These are phyloP conservation scores for Cygnus atratus DNA, from an alignment of 2,113 vertebrate species.

Conservation along the genomic window DNA sequence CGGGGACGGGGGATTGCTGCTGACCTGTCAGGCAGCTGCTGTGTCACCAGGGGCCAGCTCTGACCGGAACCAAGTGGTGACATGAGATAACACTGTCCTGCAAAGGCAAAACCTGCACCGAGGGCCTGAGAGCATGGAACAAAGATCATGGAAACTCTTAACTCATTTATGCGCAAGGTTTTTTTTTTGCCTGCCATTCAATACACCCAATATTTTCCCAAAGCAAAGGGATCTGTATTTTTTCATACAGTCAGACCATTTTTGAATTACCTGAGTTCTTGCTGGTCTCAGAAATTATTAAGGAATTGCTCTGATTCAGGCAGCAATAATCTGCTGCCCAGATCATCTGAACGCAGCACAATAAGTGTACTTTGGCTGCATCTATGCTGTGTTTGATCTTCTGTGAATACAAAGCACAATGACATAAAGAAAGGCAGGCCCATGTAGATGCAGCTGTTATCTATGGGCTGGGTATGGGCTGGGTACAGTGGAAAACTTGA, in stretches of 20 bases:
- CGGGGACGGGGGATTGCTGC: background rate
- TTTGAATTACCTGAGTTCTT: background rate
- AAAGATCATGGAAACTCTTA: conserved; percentile 36
- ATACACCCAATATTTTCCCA: background rate
- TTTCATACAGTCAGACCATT: background rate
- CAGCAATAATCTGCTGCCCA: background rate
- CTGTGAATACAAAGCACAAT: background rate
- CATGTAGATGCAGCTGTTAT: background rate
- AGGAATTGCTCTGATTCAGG: background rate
- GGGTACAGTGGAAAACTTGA: background rate
- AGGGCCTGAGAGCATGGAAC: background rate
- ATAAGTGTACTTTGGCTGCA: background rate
- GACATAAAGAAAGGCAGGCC: background rate
- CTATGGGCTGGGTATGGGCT: background rate
- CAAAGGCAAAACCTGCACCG: background rate
- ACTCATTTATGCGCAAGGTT: background rate
- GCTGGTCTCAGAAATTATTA: background rate
- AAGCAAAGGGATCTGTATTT: background rate
- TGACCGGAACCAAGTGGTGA: background rate
- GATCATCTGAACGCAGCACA: background rate
- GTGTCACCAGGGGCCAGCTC: conserved; percentile 14
- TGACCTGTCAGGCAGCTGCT: background rate
- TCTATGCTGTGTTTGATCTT: background rate
- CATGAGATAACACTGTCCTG: conserved; percentile 29
- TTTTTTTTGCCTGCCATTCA: background rate